These are phyloP conservation scores for Cyprinodon variegatus DNA, from an alignment of 2,113 vertebrate genomes.

Conservation along the genomic window DNA sequence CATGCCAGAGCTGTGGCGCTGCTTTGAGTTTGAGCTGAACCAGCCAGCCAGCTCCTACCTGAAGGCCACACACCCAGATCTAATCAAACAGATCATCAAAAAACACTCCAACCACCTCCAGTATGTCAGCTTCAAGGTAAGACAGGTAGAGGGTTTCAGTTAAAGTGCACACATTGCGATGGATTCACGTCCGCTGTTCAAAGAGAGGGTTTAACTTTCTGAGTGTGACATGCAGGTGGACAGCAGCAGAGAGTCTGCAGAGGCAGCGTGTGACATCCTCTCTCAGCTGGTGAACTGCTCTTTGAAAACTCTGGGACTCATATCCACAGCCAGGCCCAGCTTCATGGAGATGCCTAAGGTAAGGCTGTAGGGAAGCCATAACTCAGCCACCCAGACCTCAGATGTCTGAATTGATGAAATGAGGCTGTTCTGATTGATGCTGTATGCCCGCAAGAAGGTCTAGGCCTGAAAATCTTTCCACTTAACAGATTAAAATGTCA, in stretches of 20 bases:
- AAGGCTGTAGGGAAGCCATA: conserved; percentile 23
- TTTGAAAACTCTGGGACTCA: conserved; percentile 92
- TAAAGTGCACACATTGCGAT: background rate
- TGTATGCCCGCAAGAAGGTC: conserved; percentile 1
- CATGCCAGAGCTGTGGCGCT: conserved; percentile 96
- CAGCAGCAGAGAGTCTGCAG: conserved; percentile 96
- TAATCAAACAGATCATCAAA: conserved; percentile 97
- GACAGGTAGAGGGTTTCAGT: background rate
- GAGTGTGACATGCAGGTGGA: conserved; percentile 85
- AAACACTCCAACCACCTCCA: conserved; percentile 94
- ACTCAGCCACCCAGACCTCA: background rate
- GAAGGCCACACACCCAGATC: conserved; percentile 95
- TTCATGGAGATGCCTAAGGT: conserved; percentile 98
- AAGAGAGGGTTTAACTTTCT: background rate
- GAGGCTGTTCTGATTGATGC: conserved; percentile 12
- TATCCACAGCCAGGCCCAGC: conserved; percentile 96
- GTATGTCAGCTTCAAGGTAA: conserved; percentile 98
- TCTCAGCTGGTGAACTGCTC: conserved; percentile 96
- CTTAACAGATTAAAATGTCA: background rate
- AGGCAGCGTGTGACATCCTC: conserved; percentile 93
- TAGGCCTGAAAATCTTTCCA: background rate
- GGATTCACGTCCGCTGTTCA: background rate
- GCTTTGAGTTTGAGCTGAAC: conserved; percentile 96
- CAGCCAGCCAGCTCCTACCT: conserved; percentile 95
- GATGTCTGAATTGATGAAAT: background rate